phyloP scores from a whole-genome alignment of 2,888 invertebrate genomes.

The Argyra leucocephala region DNA sequence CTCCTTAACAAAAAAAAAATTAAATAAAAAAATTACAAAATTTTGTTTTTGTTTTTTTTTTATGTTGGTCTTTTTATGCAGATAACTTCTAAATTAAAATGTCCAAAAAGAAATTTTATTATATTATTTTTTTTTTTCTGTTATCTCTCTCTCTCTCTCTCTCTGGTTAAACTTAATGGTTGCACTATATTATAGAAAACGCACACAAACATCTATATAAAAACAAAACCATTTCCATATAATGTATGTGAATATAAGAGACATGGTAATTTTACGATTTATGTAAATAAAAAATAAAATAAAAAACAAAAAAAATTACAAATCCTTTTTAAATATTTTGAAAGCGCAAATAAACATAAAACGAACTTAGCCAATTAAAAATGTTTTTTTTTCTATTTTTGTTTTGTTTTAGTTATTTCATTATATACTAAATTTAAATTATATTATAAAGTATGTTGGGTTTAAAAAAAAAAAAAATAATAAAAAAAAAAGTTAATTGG shows the following conservation, averaged over 20 bases:
- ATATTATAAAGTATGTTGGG: no score
- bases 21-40: background rate
- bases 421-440: no score
- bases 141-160: background rate
- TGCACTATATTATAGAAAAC: no score
- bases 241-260: background rate
- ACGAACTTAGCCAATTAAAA: background rate
- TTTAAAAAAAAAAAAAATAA: no score
- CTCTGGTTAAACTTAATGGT: background rate
- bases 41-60: background rate
- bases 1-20: background rate
- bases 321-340: background rate
- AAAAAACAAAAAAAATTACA: background rate
- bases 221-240: background rate
- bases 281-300: background rate
- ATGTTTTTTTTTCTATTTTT: background rate
- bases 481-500: no score
- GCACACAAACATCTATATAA: no score
- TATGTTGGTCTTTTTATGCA: background rate
- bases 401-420: no score
- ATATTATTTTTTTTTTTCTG: background rate
- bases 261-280: background rate
- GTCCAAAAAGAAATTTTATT: slow-evolving; percentile 6
- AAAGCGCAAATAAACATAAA: background rate
- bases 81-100: slow-evolving; percentile 4